Base-by-base conservation (phyloP, 2,888 invertebrate species). In the Pycnomerus fuliginosus region DNA sequence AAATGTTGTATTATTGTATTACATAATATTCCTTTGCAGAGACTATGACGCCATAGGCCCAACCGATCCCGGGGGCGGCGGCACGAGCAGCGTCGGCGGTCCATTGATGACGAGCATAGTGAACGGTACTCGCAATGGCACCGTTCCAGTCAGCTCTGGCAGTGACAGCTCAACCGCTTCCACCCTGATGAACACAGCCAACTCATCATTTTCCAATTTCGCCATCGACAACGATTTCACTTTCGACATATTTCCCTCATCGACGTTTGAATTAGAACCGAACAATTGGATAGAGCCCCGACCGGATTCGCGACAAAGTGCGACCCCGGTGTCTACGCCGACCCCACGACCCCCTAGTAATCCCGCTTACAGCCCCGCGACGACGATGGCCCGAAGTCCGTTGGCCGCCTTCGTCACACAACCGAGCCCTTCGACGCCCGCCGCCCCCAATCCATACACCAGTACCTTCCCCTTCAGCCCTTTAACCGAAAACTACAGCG, bases 71-170 rank as follows among this genome's bases (percentile, higher is more conserved):
- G 70, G 68, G 16, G 64, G 66, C 43, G 68, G 69, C 25, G 15
- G 35, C 15, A 24, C 13, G n/a, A 29, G 32, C 39, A 46, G 38
- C 31, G 65, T 84, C 52, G 86, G 86, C 52, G 86, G 86, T 4
- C 87, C 87, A 13, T 72, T 86, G 52, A 84, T 87, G 85, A 80
- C 85, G 37, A 82, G 79, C 54, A 78, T 86, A 50, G 79, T 84
- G 54, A 87, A 87, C 73, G 87, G 87, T 39, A 62, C 69, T 5
- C 52, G 75, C 37, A 76, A 76, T 52, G 50, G 46, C 35, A 47
- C 45, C 12, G 59, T 59, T 15, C 52, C 59, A 41, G 60, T 50
- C 40, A 62, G 45, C 46, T 59, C 65, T 12, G 65, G 64, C 50
- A 64, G 63, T 48, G 65, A 68, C 49, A 61, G 56, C 39, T 61